Base-by-base conservation (phyloP, 2,888 invertebrate species). In the Pristionchus arcanus region DNA sequence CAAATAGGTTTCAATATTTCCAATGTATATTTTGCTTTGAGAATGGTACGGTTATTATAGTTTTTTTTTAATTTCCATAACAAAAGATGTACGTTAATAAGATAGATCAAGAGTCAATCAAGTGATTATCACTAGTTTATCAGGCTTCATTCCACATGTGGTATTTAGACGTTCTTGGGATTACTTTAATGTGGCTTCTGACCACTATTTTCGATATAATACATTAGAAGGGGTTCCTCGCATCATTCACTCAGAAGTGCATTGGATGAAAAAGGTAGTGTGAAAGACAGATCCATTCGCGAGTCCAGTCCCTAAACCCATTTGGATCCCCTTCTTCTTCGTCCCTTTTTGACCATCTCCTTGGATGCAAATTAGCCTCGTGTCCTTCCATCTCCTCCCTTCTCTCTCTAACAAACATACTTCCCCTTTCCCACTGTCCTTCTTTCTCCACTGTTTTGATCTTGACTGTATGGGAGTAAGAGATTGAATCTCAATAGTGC, bases 401-500 rank as follows among this genome's bases (percentile, higher is more conserved):
- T 49, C 9, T 53, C 49, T 25, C 42, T 34, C 74, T 7, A 37
- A 81, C 81, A 81, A 81, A 81, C 81, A 81, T n/a, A 63, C n/a
- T 63, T n/a, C n/a, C 63, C n/a, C n/a, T 53, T 81, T 77, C n/a
- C 42, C 42, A 2, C 16, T 53, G 49, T n/a, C 49, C 81, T n/a
- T 53, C 49, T 42, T 53, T 53, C 49, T 53, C 25, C 49, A 28
- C 42, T 81, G 49, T 81, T 81, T 81, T 81, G 81, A 77, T 77
- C 77, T 42, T 71, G 71, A 34, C 28, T 68, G 68, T 37, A 49
- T 81, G 81, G 42, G 31, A 42, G 31, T 25, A 34, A 31, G 84
- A 49, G 34, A 85, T 59, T 21, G 84, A 85, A 85, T 59, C 59
- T 59, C 84, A 59, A 85, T 85, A 81, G 81, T 81, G 28, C 81